Conservation (phyloP, 2,888 invertebrate species). For the Pachymerium ferrugineum region DNA sequence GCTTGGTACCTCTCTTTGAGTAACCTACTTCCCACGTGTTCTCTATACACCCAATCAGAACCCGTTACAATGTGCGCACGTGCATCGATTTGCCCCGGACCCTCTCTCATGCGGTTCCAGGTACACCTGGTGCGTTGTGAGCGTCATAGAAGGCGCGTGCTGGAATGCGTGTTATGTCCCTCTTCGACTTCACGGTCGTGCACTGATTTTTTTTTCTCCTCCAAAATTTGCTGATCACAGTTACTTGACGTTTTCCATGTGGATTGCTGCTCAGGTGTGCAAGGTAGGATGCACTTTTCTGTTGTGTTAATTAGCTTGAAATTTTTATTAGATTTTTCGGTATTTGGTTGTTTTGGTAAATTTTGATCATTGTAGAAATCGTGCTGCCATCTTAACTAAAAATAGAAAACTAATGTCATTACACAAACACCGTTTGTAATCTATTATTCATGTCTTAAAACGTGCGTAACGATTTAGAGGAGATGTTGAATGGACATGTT, state of each 20-base stretch:
- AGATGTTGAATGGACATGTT: no score
- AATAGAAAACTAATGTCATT: no score
- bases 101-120: background rate
- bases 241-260: slow-evolving; percentile 7
- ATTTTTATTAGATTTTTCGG: no score
- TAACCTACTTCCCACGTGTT: background rate
- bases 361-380: no score
- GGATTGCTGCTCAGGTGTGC: slow-evolving; percentile 6
- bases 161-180: slow-evolving; percentile 2
- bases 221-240: no score
- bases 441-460: no score
- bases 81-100: slow-evolving; percentile 11
- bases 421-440: no score
- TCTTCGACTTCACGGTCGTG: background rate
- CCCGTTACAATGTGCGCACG: slow-evolving; percentile 22
- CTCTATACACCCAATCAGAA: slow-evolving; percentile 1
- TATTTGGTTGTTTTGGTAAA: no score
- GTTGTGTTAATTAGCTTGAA: no score
- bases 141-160: slow-evolving; percentile 11
- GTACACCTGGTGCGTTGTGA: slow-evolving; percentile 21
- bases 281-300: background rate
- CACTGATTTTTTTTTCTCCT: background rate
- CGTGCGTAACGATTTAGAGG: no score
- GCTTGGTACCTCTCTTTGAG: background rate
- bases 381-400: no score